These are phyloP conservation scores for Buphagus erythrorhynchus DNA, from an alignment of 2,797 vertebrate species.

Conservation along the genomic window DNA sequence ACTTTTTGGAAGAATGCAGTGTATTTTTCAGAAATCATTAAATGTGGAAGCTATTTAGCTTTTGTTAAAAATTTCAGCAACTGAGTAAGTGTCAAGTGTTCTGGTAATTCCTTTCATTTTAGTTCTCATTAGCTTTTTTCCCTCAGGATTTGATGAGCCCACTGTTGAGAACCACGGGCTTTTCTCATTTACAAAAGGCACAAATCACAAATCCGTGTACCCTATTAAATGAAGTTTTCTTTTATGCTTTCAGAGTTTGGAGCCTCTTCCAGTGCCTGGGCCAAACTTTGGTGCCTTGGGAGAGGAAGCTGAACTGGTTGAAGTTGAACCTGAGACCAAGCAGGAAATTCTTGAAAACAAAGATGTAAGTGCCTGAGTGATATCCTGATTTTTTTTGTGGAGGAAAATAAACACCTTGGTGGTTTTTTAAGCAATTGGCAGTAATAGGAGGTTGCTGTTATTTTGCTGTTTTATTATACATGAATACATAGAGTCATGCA, in stretches of 20 bases:
- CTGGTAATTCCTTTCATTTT: background rate
- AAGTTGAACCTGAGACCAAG: constrained; percentile 88
- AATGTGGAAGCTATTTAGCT: background rate
- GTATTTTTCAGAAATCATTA: background rate
- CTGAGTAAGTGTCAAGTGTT: background rate
- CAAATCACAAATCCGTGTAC: fast-evolving
- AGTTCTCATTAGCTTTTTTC: background rate
- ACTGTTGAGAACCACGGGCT: fast-evolving
- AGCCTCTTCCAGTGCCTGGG: constrained; percentile 90
- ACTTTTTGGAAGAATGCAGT: background rate
- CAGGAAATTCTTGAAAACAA: constrained; percentile 96
- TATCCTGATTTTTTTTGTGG: background rate
- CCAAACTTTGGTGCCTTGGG: constrained; percentile 84
- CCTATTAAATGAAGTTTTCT: background rate
- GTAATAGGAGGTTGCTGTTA: background rate
- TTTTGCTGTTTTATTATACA: background rate
- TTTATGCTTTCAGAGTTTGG: constrained; percentile 83
- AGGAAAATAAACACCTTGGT: background rate
- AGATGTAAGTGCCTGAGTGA: constrained; percentile 81
- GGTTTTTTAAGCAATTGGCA: background rate
- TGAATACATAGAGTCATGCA: background rate
- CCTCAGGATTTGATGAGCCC: background rate
- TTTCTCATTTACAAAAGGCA: background rate
- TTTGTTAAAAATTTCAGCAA: background rate
- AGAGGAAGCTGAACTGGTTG: constrained; percentile 87